A percentile compares a stretch with the other conserved stretches of the same genome.
Evolutionary conservation across 2,113 vertebrate species (phyloP).

Genomic region (pig (Sus scrofa)): DNA sequence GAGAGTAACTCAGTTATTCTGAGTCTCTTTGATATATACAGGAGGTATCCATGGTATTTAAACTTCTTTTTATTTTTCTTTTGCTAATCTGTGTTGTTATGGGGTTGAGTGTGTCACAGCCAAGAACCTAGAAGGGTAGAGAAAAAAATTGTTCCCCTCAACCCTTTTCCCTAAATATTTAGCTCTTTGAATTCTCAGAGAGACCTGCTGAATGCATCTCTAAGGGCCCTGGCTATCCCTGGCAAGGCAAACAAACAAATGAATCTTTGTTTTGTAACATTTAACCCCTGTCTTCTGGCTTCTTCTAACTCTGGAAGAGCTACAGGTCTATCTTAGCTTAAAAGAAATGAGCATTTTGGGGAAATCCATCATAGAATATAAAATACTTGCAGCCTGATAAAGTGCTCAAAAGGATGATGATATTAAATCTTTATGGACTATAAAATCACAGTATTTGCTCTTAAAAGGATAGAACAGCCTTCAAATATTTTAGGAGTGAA

Average conservation of each 20-base stretch:
- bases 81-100: neutral
- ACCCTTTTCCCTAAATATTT: neutral
- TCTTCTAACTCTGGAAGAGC: slow-evolving; percentile 30
- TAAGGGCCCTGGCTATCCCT: neutral
- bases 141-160: neutral
- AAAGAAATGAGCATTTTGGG: slow-evolving; percentile 48
- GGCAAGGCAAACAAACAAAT: slow-evolving; percentile 10
- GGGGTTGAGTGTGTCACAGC: neutral
- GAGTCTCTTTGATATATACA: neutral
- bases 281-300: neutral
- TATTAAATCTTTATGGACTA: slow-evolving; percentile 42
- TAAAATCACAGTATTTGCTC: slow-evolving; percentile 24
- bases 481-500: slow-evolving; percentile 37
- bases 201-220: neutral
- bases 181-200: neutral
- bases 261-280: neutral
- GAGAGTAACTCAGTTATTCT: neutral
- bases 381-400: slow-evolving; percentile 31
- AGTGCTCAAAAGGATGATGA: slow-evolving; percentile 28
- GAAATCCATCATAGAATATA: slow-evolving; percentile 32
- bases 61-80: neutral
- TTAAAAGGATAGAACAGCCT: slow-evolving; percentile 33
- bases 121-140: neutral
- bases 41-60: neutral
- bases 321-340: neutral